Evolutionary conservation across 2,113 vertebrate species (phyloP).

Genomic region (Holacanthus passer): DNA sequence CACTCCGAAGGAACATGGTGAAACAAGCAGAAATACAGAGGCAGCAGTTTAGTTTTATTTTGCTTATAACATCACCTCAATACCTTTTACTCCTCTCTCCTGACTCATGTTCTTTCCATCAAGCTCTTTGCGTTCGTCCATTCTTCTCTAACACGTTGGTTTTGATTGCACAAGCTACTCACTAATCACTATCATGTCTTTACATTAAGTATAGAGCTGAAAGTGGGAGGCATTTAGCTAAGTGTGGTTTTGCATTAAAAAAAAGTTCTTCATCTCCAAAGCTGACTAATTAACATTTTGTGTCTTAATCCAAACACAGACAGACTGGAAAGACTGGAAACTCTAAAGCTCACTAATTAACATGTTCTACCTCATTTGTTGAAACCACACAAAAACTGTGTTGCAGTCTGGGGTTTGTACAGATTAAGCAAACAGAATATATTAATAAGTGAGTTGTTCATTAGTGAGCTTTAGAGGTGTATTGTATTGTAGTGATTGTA

Average conservation of each 20-base stretch:
- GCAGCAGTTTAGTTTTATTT: neutral
- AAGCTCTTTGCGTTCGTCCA: neutral
- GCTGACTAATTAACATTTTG: too few relatives aligned
- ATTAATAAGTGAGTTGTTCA: too few relatives aligned
- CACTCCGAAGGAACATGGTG: neutral
- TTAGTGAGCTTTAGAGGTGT: too few relatives aligned
- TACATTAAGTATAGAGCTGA: neutral
- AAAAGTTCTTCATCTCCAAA: too few relatives aligned
- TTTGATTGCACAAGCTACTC: too few relatives aligned
- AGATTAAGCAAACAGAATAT: too few relatives aligned
- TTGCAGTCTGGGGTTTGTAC: too few relatives aligned
- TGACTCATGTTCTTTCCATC: neutral
- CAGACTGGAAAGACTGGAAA: neutral
- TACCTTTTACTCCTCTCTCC: neutral
- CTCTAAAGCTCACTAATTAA: neutral
- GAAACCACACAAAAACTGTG: neutral
- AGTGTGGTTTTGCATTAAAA: neutral
- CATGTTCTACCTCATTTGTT: neutral
- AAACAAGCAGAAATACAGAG: constrained; percentile 12
- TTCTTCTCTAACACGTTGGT: neutral
- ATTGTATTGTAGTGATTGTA: too few relatives aligned
- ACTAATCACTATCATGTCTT: neutral
- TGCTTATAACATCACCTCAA: neutral
- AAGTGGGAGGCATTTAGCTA: neutral
- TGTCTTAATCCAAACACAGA: too few relatives aligned